Conservation (phyloP, 2,113 vertebrate genomes). For the Odocoileus hemionus region DNA sequence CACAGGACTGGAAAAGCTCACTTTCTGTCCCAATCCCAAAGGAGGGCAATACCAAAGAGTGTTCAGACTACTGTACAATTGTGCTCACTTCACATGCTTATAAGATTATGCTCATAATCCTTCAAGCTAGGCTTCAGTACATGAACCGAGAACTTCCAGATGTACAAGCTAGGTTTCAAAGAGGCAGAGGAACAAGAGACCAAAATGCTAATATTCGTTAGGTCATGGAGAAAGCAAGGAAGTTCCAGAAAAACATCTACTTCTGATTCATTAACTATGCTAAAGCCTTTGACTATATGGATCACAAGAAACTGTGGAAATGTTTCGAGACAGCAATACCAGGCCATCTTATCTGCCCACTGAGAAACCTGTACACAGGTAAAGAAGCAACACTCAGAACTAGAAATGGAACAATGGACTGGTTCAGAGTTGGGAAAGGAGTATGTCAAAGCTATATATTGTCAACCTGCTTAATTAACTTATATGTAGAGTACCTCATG, state of each 20-base stretch:
- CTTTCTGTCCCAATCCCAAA: background rate
- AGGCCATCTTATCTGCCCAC: background rate
- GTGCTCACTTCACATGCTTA: background rate
- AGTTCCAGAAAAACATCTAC: background rate
- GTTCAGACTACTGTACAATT: background rate
- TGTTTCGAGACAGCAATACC: background rate
- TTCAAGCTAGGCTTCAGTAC: background rate
- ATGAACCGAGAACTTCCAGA: background rate
- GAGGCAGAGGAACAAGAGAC: background rate
- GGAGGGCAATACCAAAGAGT: background rate
- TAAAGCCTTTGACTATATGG: background rate
- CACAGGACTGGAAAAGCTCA: background rate
- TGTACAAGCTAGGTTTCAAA: background rate
- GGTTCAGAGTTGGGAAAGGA: background rate
- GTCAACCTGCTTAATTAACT: background rate
- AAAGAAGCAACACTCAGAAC: background rate
- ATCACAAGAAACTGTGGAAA: background rate
- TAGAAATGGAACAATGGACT: background rate
- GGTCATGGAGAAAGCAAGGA: background rate
- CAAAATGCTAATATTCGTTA: background rate
- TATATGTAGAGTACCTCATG: background rate
- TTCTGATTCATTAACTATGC: background rate
- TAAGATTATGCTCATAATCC: background rate
- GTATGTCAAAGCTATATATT: background rate
- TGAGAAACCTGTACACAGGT: background rate